Base-by-base conservation (phyloP, 1,140 invertebrate genomes). In the Aporrectodea caliginosa region DNA sequence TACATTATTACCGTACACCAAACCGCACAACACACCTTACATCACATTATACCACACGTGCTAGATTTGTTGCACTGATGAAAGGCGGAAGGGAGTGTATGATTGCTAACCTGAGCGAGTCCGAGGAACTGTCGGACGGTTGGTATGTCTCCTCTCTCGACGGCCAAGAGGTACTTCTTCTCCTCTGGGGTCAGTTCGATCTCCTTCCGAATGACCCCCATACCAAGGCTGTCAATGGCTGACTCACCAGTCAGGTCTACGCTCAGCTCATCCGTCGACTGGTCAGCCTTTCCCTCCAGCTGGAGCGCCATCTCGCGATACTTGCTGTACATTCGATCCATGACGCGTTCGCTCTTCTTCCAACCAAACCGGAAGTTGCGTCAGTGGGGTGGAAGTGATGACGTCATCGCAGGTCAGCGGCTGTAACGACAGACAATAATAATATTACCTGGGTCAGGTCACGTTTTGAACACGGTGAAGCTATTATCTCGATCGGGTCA, bases 81-180 rank as follows among this genome's bases (percentile, higher is more conserved):
- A n/a, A n/a, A n/a, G n/a, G n/a, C n/a, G n/a, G n/a, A n/a, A n/a
- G n/a, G n/a, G n/a, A n/a, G n/a, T n/a, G n/a, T n/a, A n/a, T n/a
- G n/a, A n/a, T n/a, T n/a, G n/a, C n/a, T n/a, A n/a, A 58, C 43
- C 43, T 58, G 6, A 6, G 43, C 6, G 6, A 58, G 43, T 6
- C 82, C 78, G 22, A 87, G 84, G 77, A 83, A 85, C 73, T 85
- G 83, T 29, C 84, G 69, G 1, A 85, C 85, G 30, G 83, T 84
- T 0, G 87, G 84, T 16, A 88, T 84, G 81, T 88, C 87, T 0
- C 87, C 87, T 2, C 87, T 77, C 81, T 89, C 88, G 27, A 88
- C 87, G 12, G 88, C 88, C 69, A 88, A 79, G 12, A 89, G 84
- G 83, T 85, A 89, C 81, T 87, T 86, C 80, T 87, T 88, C 77